Evolutionary conservation across 2,113 vertebrate genomes (phyloP), one percentile per base, ranked within the genome.

Genomic region (Colistium nudipinnis): DNA sequence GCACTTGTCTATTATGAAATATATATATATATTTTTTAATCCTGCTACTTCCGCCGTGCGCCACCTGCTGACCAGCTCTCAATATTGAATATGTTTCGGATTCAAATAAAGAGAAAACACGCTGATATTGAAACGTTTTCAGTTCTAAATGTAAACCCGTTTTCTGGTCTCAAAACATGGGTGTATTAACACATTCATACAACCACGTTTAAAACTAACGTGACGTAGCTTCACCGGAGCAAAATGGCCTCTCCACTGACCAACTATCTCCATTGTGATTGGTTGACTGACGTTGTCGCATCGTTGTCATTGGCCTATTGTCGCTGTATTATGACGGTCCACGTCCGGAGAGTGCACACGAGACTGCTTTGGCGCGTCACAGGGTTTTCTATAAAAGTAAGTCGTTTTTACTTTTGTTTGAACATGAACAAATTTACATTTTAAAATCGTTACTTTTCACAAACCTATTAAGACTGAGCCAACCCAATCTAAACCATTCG

Each of bases 171-270:
- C 4, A 31, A 31, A 31, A 31, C 12, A 7, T 17, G 4, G 39
- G 17, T 17, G 39, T 17, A 43, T 20, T 20, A n/a, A n/a, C n/a
- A 22, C 43, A 45, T 45, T 3, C 6, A 6, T 7, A 17, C 25
- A 16, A 27, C 47, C 11, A 16, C 14, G 14, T 10, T 28, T 1
- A 35, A 43, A 41, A 36, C 7, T 10, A 14, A 24, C 12, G 31
- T 14, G 3, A 1, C 9, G 12, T 49, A 35, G 16, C 28, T 33
- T 11, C 0, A 44, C 20, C n/a, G 70, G 41, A 24, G 47, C 78
- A 88, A 92, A 85, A 92, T 91, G 91, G 88, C 88, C 78, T 9
- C 44, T 9, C 16, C 33, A 1, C 77, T 4, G 27, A 7, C 28
- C 61, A 89, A 83, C 52, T 71, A 90, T 1, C 51, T 2, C 1